Conservation (phyloP, 2,888 invertebrate genomes). For the Dilophus febrilis region DNA sequence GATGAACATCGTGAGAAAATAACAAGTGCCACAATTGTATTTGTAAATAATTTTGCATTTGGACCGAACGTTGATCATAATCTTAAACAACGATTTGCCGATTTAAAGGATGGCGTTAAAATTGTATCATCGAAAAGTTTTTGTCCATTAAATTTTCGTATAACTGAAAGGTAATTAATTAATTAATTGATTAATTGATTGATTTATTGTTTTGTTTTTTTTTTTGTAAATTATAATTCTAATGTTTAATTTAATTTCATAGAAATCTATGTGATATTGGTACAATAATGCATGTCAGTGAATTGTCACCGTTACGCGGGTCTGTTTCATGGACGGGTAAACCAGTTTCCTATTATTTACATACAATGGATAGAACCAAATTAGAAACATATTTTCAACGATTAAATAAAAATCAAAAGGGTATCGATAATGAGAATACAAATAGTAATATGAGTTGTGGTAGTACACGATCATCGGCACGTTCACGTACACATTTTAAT, state of each 20-base stretch:
- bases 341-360: slow-evolving; percentile 95
- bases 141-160: slow-evolving; percentile 95
- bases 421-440: slow-evolving; percentile 32
- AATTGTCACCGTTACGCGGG: slow-evolving; percentile 85
- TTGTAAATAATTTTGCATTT: slow-evolving; percentile 99
- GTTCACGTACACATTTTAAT: not conserved
- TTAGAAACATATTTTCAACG: slow-evolving; percentile 92
- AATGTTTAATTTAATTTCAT: slow-evolving; percentile 2
- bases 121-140: slow-evolving; percentile 98
- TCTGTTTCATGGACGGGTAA: slow-evolving; percentile 99
- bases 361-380: slow-evolving; percentile 94
- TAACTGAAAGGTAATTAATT: slow-evolving; percentile 54
- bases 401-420: slow-evolving; percentile 78
- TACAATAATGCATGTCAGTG: slow-evolving; percentile 95
- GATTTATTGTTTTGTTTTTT: not conserved
- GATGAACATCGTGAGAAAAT: slow-evolving; percentile 89
- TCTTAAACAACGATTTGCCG: slow-evolving; percentile 89
- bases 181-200: not conserved
- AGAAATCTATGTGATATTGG: slow-evolving; percentile 95
- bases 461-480: slow-evolving; percentile 11
- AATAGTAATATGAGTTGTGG: slow-evolving; percentile 41
- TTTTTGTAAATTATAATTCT: not conserved
- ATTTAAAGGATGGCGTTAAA: slow-evolving; percentile 84
- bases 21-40: slow-evolving; percentile 84
- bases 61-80: slow-evolving; percentile 95